These are phyloP conservation scores for Gymnobelideus leadbeateri DNA, from an alignment of 2,113 vertebrate genomes.

Conservation along the genomic window DNA sequence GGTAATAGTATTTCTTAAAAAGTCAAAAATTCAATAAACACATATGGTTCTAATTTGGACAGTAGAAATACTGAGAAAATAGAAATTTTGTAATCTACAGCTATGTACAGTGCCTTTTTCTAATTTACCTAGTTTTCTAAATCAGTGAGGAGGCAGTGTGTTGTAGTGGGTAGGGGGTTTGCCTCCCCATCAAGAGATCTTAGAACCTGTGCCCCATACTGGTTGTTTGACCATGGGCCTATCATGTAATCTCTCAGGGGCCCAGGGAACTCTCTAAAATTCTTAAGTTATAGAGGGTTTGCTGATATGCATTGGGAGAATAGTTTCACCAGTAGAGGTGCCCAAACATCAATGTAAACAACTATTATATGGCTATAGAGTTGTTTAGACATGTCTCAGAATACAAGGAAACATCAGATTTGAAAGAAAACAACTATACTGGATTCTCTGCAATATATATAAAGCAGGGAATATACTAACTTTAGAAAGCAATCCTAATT, in stretches of 20 bases:
- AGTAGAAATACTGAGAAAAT: slow-evolving; percentile 11
- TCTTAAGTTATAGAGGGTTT: too few relatives aligned
- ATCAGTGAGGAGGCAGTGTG: not conserved
- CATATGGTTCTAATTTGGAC: not conserved
- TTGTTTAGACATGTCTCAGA: not conserved
- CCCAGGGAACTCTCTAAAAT: too few relatives aligned
- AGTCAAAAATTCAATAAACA: slow-evolving; percentile 4
- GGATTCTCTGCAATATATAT: not conserved
- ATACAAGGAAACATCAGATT: not conserved
- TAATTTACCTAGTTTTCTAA: slow-evolving; percentile 37
- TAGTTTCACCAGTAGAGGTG: too few relatives aligned
- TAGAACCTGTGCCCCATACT: too few relatives aligned
- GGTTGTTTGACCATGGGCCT: too few relatives aligned
- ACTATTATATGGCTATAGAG: not conserved
- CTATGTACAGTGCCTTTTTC: slow-evolving; percentile 1
- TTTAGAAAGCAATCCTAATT: slow-evolving; percentile 1
- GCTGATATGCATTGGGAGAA: too few relatives aligned
- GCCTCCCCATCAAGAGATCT: not conserved
- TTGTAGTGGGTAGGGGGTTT: not conserved
- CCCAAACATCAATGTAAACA: too few relatives aligned
- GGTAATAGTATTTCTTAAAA: slow-evolving; percentile 1
- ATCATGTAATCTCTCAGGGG: too few relatives aligned
- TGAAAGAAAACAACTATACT: not conserved
- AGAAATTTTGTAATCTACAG: not conserved
- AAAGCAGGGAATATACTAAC: not conserved